phyloP scores from a whole-genome alignment of 2,888 invertebrate genomes.

The Mythimna pallens region DNA sequence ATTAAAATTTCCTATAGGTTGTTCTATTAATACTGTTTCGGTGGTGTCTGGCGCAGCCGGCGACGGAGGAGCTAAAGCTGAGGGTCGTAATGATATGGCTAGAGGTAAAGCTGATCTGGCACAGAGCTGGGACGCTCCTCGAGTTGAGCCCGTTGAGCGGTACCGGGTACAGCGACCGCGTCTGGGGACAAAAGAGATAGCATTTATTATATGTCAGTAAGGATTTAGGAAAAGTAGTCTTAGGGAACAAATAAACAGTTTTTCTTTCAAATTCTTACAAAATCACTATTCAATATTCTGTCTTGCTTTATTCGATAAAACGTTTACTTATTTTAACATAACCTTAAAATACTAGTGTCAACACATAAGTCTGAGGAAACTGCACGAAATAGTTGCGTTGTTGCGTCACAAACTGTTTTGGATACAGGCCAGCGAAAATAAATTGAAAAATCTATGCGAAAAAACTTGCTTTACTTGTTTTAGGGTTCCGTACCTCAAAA shows the following conservation, averaged over 20 bases:
- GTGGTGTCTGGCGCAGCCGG: slow-evolving; percentile 78
- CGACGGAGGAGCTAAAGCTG: slow-evolving; percentile 79
- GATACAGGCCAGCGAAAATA: slow-evolving; percentile 47
- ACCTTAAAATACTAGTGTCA: slow-evolving; percentile 17
- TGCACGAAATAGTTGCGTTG: slow-evolving; percentile 20
- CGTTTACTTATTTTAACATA: background rate
- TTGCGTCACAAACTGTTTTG: slow-evolving; percentile 42
- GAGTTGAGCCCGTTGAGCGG: slow-evolving; percentile 93
- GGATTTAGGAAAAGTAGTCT: background rate
- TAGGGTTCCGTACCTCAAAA: too few relatives aligned
- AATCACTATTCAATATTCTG: background rate
- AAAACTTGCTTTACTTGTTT: background rate
- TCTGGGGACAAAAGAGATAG: slow-evolving; percentile 81
- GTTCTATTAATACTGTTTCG: slow-evolving; percentile 82
- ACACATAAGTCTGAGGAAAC: slow-evolving; percentile 15
- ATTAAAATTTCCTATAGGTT: slow-evolving; percentile 77
- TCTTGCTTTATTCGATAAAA: background rate
- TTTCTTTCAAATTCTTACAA: background rate
- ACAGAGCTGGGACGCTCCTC: slow-evolving; percentile 93
- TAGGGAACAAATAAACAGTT: too few relatives aligned
- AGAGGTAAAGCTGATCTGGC: slow-evolving; percentile 94
- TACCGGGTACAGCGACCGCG: slow-evolving; percentile 93
- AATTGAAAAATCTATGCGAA: slow-evolving; percentile 33
- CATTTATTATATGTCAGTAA: background rate
- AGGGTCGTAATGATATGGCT: slow-evolving; percentile 94